These are phyloP conservation scores for Matsumurasca onukii DNA, from an alignment of 1,140 invertebrate genomes.

Conservation along the genomic window DNA sequence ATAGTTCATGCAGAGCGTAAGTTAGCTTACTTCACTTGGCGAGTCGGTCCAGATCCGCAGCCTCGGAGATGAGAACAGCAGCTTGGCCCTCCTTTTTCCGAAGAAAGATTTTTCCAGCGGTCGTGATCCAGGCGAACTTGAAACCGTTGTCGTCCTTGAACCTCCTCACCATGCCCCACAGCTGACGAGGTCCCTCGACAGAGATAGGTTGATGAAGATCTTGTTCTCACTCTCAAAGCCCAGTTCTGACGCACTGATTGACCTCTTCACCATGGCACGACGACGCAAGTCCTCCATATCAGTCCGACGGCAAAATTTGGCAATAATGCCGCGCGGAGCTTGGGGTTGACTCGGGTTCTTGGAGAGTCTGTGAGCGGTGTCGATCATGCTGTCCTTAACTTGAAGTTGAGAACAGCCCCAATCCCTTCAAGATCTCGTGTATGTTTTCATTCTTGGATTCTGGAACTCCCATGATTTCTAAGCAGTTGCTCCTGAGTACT, in stretches of 20 bases:
- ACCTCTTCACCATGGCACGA: not conserved
- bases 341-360: not conserved
- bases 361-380: not conserved
- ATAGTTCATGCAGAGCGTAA: not conserved
- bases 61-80: not conserved
- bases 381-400: not conserved
- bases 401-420: not conserved
- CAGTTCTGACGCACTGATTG: not conserved
- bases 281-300: not conserved
- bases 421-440: not conserved
- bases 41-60: not conserved
- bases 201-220: no score
- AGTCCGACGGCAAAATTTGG: no score
- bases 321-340: not conserved
- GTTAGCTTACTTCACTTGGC: not conserved
- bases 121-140: conserved; percentile 4
- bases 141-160: not conserved
- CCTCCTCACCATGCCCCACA: not conserved
- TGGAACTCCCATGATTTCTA: not conserved
- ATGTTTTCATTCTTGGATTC: not conserved
- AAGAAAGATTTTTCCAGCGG: not conserved
- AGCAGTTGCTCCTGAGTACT: not conserved
- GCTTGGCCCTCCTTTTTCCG: not conserved
- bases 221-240: not conserved
- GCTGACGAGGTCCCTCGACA: not conserved